A percentile compares a stretch with the other conserved stretches of the same genome.
Conservation (phyloP, 2,888 invertebrate genomes). For the Onchidella celtica region DNA sequence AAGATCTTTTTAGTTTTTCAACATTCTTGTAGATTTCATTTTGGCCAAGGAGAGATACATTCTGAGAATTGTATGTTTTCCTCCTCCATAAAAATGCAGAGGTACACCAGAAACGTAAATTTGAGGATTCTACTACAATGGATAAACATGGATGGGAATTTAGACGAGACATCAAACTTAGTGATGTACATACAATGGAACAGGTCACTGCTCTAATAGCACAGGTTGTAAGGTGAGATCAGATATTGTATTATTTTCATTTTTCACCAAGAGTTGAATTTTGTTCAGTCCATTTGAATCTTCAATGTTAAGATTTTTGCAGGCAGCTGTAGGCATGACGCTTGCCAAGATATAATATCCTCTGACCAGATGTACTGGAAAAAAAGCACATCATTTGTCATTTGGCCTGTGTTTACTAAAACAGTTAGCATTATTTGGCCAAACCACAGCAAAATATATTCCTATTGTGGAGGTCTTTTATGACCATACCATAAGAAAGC, state of each 20-base stretch:
- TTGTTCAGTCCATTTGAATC: neutral
- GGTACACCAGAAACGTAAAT: slow-evolving; percentile 85
- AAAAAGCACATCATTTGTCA: neutral
- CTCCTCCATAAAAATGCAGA: too few species aligned
- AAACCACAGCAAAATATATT: neutral
- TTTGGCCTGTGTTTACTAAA: neutral
- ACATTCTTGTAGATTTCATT: too few species aligned
- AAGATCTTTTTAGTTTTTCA: too few species aligned
- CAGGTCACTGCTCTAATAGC: slow-evolving; percentile 82
- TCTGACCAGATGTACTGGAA: neutral
- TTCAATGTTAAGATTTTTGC: neutral
- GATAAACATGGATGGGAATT: slow-evolving; percentile 87
- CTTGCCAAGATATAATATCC: neutral
- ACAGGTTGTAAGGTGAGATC: slow-evolving; percentile 74
- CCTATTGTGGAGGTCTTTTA: neutral
- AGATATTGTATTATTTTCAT: too few species aligned
- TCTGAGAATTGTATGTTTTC: too few species aligned
- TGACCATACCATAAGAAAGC: too few species aligned
- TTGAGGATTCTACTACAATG: slow-evolving; percentile 97
- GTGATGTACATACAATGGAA: slow-evolving; percentile 67
- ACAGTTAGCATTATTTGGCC: neutral
- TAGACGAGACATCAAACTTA: slow-evolving; percentile 75
- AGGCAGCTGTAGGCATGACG: neutral
- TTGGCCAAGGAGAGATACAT: too few species aligned
- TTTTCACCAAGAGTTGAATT: too few species aligned